Conservation (phyloP, 2,113 vertebrate genomes). For the Podilymbus podiceps region DNA sequence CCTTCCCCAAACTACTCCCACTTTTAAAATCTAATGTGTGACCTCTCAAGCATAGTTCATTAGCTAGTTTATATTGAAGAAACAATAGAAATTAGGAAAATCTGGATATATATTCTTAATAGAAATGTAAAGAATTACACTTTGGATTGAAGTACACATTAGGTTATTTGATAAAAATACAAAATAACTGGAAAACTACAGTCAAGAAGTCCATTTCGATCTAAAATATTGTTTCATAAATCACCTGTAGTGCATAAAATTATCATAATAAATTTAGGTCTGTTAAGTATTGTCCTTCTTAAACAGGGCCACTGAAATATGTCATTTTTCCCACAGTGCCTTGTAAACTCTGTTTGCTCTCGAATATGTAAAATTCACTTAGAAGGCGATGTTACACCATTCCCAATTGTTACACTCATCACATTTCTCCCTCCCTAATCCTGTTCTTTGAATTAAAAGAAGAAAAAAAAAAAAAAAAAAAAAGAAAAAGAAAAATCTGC, state of each 20-base stretch:
- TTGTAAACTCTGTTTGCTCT: constrained; percentile 26
- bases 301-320: not conserved
- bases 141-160: not conserved
- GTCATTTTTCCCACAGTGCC: not conserved
- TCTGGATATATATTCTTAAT: not conserved
- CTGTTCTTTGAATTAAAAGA: constrained; percentile 67
- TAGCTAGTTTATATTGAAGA: not conserved
- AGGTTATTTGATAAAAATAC: not conserved
- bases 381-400: constrained; percentile 33
- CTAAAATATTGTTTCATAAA: not conserved
- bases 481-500: constrained; percentile 63
- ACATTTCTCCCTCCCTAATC: constrained; percentile 70
- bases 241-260: not conserved
- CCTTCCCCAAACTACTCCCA: not conserved
- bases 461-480: not conserved
- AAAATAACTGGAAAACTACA: not conserved
- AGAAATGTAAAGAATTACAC: not conserved
- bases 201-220: not conserved
- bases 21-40: not conserved
- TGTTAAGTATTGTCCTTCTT: not conserved
- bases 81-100: not conserved
- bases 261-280: constrained; percentile 27
- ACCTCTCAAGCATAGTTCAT: not conserved
- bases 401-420: constrained; percentile 69
- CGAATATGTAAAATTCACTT: constrained; percentile 55